Base-by-base conservation (phyloP, 2,888 invertebrate genomes). In the Temnothorax unifasciatus region DNA sequence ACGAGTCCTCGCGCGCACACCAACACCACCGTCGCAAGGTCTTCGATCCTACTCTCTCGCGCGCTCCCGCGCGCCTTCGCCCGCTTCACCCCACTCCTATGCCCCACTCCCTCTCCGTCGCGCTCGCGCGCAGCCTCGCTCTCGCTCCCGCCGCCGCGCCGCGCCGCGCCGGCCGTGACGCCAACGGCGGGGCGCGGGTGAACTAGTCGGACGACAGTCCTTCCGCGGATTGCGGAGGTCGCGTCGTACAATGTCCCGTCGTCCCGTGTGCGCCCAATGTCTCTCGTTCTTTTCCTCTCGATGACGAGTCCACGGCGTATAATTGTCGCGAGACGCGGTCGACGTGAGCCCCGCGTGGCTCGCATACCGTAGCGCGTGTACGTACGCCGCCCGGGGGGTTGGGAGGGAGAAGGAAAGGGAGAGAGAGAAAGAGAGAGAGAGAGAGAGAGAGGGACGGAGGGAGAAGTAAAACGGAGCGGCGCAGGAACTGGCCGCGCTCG, bases 191-290 rank as follows among this genome's bases (percentile, higher is more conserved):
- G 87, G 87, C 76, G 79, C 85, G 85, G 87, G 86, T 82, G 85
- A 85, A 69, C 81, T 83, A 86, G 84, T 74, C 90, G 90, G 82
- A 89, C 90, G 90, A 90, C 93, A 92, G 93, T 93, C 92, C 92
- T 94, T 93, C 93, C 91, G 92, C 86, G 93, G 93, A 87, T 88
- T 91, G 87, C 93, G 94, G 86, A 91, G 92, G 90, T 91, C 88
- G 84, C 87, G 82, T 86, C 77, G 91, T 69, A 15, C 59, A 54
- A 83, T 84, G 82, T 25, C 52, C 82, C 50, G 83, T 68, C 29
- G 69, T 44, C 29, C 21, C 18, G 29, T 29, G 29, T 29, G 29
- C 29, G 29, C 29, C 66, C 73, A 44, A 71, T 44, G 57, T 71
- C 44, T n/a, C 69, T 21, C 74, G 54, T 83, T 50, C 4, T 47